Percentiles rank a stretch among this genome's conserved stretches.
Evolutionary conservation across 2,888 invertebrate species (phyloP).

Genomic region (Andricus curvator): DNA sequence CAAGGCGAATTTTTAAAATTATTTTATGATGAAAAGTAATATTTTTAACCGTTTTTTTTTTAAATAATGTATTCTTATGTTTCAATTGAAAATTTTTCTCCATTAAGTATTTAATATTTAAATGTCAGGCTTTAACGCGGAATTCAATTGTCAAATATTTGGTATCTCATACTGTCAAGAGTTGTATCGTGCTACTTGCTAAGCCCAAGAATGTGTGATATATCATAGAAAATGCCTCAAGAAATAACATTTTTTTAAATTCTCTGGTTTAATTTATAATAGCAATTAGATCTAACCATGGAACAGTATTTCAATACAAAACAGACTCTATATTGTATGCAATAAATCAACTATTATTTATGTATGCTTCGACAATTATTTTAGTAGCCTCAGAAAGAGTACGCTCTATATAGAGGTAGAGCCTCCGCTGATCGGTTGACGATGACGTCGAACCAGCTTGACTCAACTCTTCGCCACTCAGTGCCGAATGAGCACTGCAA

Average conservation of each 20-base stretch:
- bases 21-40: background rate
- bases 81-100: background rate
- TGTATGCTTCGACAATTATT: background rate
- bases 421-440: too few species aligned
- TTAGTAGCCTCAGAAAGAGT: too few species aligned
- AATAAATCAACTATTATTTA: constrained; percentile 10
- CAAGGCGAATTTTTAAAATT: background rate
- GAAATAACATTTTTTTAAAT: background rate
- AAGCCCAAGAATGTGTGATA: background rate
- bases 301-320: constrained; percentile 8
- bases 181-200: background rate
- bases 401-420: too few species aligned
- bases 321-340: constrained; percentile 9
- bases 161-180: background rate
- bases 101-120: too few species aligned
- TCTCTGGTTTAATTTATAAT: background rate
- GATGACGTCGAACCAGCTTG: too few species aligned
- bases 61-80: background rate
- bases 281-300: background rate
- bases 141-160: background rate
- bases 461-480: too few species aligned
- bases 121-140: too few species aligned
- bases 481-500: too few species aligned
- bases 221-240: background rate
- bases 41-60: background rate